Conservation (phyloP, 2,113 vertebrate species). For the Struthidea cinerea region DNA sequence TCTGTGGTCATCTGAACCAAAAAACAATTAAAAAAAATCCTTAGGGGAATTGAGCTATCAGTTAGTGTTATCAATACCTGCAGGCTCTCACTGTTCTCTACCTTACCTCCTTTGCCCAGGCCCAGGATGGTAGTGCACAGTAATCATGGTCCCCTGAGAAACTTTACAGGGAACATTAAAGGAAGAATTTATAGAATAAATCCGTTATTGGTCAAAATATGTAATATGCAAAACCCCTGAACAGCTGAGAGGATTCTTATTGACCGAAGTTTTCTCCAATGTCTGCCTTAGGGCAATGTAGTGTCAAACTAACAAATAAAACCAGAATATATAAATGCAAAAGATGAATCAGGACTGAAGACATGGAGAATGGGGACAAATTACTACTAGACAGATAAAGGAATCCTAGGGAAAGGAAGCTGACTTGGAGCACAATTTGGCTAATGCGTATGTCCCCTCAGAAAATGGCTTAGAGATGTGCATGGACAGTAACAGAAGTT, state of each 20-base stretch:
- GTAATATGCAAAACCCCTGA: background rate
- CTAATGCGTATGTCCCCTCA: background rate
- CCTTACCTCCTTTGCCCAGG: background rate
- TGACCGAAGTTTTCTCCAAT: background rate
- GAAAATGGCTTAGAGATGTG: background rate
- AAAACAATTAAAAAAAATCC: background rate
- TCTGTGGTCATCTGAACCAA: background rate
- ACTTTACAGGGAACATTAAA: background rate
- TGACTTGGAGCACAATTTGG: background rate
- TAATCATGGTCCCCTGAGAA: background rate
- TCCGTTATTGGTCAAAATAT: background rate
- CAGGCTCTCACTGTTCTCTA: background rate
- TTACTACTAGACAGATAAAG: background rate
- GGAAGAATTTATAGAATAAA: background rate
- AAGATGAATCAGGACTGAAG: background rate
- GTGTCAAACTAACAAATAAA: background rate
- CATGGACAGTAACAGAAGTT: background rate
- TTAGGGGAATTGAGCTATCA: background rate
- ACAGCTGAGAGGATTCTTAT: background rate
- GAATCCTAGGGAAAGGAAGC: background rate
- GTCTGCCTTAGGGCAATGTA: background rate
- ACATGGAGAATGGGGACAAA: background rate
- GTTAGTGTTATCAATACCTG: background rate
- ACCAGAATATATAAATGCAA: background rate
- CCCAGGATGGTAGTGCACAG: background rate